Conservation (phyloP, 35 echinoderm and acorn worm genomes). For the Nesometra sesokonis region DNA sequence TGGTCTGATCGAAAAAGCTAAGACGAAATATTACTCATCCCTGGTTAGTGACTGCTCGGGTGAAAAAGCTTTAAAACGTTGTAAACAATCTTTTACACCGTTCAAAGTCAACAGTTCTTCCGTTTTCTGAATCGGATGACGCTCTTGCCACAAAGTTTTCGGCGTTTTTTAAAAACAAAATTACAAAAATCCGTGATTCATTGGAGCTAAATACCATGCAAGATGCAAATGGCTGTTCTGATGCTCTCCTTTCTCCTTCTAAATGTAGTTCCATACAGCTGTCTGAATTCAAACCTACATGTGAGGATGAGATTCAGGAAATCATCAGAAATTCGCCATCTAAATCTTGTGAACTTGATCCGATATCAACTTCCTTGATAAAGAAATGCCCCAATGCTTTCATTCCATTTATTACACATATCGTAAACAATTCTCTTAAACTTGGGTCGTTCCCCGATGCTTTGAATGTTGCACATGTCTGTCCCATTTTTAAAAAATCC, state of each 20-base stretch:
- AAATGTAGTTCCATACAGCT: neutral
- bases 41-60: slow-evolving; percentile 10
- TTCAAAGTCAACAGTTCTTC: slow-evolving; percentile 3
- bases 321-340: too few species aligned
- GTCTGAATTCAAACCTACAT: too few species aligned
- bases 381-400: slow-evolving; percentile 7
- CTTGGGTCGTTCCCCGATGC: neutral
- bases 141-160: slow-evolving; percentile 8
- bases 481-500: too few species aligned
- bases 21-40: slow-evolving; percentile 19
- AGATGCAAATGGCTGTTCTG: too few species aligned
- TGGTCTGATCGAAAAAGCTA: slow-evolving; percentile 7
- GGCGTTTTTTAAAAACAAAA: slow-evolving; percentile 7
- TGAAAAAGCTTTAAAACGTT: slow-evolving; percentile 34
- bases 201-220: too few species aligned
- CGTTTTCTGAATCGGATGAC: neutral
- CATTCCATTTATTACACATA: too few species aligned
- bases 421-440: too few species aligned
- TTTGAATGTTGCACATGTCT: neutral
- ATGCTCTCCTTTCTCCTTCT: neutral
- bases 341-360: slow-evolving; percentile 2
- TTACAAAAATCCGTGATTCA: neutral
- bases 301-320: too few species aligned
- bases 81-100: slow-evolving; percentile 21
- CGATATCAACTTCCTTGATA: neutral